Evolutionary conservation across 2,888 invertebrate species (phyloP).

Genomic region (Geotrupes spiniger): DNA sequence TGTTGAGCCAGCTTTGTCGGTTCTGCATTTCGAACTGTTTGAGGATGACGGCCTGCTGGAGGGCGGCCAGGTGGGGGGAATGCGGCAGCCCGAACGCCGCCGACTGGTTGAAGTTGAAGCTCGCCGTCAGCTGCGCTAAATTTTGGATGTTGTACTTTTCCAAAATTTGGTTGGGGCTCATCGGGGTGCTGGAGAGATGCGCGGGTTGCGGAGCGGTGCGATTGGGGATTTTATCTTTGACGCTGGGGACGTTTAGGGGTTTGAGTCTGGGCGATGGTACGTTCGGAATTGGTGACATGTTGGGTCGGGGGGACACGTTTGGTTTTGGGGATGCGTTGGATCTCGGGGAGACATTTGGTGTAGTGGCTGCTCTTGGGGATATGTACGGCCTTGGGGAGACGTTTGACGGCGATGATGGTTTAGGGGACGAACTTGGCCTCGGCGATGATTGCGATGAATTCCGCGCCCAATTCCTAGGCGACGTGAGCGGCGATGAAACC

Average conservation of each 20-base stretch:
- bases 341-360: background rate
- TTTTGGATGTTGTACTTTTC: slow-evolving; percentile 50
- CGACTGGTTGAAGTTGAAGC: slow-evolving; percentile 42
- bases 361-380: background rate
- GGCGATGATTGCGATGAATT: slow-evolving; percentile 1
- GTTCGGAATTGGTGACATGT: slow-evolving; percentile 7
- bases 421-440: background rate
- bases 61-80: slow-evolving; percentile 35
- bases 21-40: slow-evolving; percentile 48
- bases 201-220: slow-evolving; percentile 4
- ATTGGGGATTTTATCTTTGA: slow-evolving; percentile 3
- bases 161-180: slow-evolving; percentile 41
- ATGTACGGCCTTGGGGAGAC: slow-evolving; percentile 1
- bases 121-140: slow-evolving; percentile 47
- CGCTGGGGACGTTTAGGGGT: background rate
- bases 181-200: slow-evolving; percentile 7
- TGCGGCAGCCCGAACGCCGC: slow-evolving; percentile 26
- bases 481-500: background rate
- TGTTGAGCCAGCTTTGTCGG: slow-evolving; percentile 45
- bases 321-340: slow-evolving; percentile 11
- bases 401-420: too few species aligned
- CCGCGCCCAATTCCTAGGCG: background rate
- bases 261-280: slow-evolving; percentile 1
- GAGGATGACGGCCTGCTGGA: slow-evolving; percentile 47
- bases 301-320: slow-evolving; percentile 19